Base-by-base conservation (phyloP, 2,113 vertebrate species). In the Xenus cinereus region DNA sequence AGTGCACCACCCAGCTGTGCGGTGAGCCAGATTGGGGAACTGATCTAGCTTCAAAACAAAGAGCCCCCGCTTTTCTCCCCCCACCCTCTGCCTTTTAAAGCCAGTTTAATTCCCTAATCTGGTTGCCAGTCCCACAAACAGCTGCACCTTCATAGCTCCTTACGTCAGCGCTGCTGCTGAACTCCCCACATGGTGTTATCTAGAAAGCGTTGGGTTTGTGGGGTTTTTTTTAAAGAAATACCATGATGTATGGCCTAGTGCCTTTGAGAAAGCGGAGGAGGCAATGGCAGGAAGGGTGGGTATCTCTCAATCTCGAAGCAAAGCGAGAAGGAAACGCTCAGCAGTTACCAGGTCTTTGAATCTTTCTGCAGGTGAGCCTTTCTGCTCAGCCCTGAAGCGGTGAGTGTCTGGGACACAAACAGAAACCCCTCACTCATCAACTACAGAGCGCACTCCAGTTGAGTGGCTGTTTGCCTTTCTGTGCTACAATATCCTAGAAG, bases 231-330 rank as follows among this genome's bases (percentile, higher is more conserved):
- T 66, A 27, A 69, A 59, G n/a, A 84, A 94, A 53, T 37, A 32
- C 28, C 35, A n/a, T 74, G 67, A 39, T 4, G 3, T 41, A 28
- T 82, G 78, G 76, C 62, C 51, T 78, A 39, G 59, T 59, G 60
- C 56, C 30, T 80, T 48, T 73, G 57, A 73, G 79, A 83, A 95
- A 76, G 33, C 80, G 81, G 84, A 71, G 64, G 45, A 84, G 32
- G 76, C 68, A 89, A 92, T 14, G 45, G 72, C 89, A 92, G 93
- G 93, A 94, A 94, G 91, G 86, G 83, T 80, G 89, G 91, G 39
- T 83, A 79, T 64, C n/a, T 28, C 62, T 79, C 7, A 45, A 18
- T 66, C 66, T 90, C 46, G 28, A 87, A 93, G 43, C 41, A 90
- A 91, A 78, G 51, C 0, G 0, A 66, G 50, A 86, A 84, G 90